Evolutionary conservation across 2,113 vertebrate species (phyloP).

Genomic region (Hippocampus abdominalis): DNA sequence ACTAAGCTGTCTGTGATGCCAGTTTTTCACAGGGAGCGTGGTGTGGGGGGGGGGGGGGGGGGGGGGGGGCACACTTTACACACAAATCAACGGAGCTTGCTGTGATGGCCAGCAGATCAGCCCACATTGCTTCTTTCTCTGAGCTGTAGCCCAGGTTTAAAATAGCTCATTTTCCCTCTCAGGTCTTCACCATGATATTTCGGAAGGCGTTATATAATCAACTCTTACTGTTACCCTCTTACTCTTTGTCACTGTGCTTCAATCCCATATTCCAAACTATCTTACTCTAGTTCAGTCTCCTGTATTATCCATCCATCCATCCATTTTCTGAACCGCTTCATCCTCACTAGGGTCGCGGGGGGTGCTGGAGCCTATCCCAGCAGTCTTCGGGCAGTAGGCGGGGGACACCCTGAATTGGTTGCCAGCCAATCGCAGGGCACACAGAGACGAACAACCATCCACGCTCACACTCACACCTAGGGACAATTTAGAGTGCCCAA

Average conservation of each 20-base stretch:
- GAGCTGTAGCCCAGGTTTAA: conserved; percentile 56
- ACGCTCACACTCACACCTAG: no score
- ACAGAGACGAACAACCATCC: no score
- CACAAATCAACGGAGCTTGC: conserved; percentile 28
- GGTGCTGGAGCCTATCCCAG: no score
- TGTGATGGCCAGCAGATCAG: conserved; percentile 53
- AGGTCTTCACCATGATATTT: conserved; percentile 50
- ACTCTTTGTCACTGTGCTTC: conserved; percentile 33
- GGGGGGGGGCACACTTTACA: conserved; percentile 20
- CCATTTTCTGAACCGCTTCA: no score
- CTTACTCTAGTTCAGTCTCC: not conserved
- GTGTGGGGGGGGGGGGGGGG: no score
- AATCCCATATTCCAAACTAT: conserved; percentile 27
- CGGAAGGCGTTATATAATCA: conserved; percentile 64
- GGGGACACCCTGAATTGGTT: no score
- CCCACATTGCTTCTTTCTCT: conserved; percentile 56
- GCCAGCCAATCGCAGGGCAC: no score
- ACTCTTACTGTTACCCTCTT: conserved; percentile 57
- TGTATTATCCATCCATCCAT: no score
- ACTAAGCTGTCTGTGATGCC: conserved; percentile 34
- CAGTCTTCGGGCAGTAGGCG: no score
- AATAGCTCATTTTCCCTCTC: conserved; percentile 53
- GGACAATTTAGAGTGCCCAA: no score
- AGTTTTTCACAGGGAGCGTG: conserved; percentile 30
- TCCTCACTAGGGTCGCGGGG: no score